These are phyloP conservation scores for Diorhabda elongata DNA, from an alignment of 1,140 invertebrate genomes.

Conservation along the genomic window DNA sequence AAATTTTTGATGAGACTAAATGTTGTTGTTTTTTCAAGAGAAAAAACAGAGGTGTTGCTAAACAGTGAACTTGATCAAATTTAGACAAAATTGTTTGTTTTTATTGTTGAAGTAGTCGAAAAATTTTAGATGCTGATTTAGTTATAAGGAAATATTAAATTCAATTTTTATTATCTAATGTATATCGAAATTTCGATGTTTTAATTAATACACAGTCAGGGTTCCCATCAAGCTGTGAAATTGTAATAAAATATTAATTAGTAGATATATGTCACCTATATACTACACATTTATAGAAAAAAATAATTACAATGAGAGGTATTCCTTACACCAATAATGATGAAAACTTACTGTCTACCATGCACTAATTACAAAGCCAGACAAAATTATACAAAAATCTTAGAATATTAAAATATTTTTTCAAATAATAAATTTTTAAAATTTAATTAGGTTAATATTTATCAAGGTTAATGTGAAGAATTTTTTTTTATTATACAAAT, in stretches of 20 bases:
- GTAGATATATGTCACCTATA: too few relatives aligned
- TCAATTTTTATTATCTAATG: neutral
- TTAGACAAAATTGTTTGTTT: slow-evolving; percentile 7
- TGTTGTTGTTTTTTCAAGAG: slow-evolving; percentile 18
- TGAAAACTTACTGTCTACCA: neutral
- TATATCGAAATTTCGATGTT: neutral
- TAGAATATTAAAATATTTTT: too few relatives aligned
- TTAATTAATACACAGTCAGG: slow-evolving; percentile 6
- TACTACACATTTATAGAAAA: too few relatives aligned
- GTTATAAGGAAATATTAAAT: neutral
- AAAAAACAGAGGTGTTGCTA: slow-evolving; percentile 14
- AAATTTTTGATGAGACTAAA: slow-evolving; percentile 18
- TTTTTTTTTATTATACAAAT: too few relatives aligned
- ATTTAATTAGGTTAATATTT: too few relatives aligned
- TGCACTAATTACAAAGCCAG: too few relatives aligned
- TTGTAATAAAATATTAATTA: too few relatives aligned
- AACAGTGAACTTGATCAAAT: slow-evolving; percentile 4
- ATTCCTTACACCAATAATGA: neutral
- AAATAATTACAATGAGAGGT: too few relatives aligned
- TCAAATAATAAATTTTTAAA: too few relatives aligned
- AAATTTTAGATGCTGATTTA: slow-evolving; percentile 5
- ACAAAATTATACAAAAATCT: too few relatives aligned
- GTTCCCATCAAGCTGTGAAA: slow-evolving; percentile 15
- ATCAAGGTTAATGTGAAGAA: too few relatives aligned
- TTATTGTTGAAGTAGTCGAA: slow-evolving; percentile 8